Base-by-base conservation (phyloP, 64 coral and sea anemone genomes). In the Montipora capricornis region DNA sequence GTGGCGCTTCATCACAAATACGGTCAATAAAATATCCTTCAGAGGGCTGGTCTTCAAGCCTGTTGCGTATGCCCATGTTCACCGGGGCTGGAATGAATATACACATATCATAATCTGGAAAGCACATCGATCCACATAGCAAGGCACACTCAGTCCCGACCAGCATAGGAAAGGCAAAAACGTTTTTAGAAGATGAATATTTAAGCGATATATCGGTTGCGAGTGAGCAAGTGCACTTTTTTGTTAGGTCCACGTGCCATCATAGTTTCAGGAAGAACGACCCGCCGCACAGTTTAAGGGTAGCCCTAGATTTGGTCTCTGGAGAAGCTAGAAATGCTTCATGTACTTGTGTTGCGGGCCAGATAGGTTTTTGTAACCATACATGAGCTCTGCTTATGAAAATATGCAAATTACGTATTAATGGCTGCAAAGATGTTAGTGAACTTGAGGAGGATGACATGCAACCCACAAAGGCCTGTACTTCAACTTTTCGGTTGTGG, bases 221-320 rank as follows among this genome's bases (percentile, higher is more conserved):
- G 76, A 92, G 73, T 49, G 49, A 92, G 77, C 14, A 85, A 7
- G 3, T 75, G 15, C 29, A 78, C 61, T 75, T 84, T 29, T 92
- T 78, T 76, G 7, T 92, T 3, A 92, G 86, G 57, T 85, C 17
- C 45, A 20, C 45, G 47, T 92, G 80, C 55, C 73, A 86, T 37
- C 90, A 92, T 47, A 92, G 90, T 66, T 92, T 74, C 73, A 85
- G 49, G 16, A 85, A 92, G 64, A 92, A 86, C 45, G 80, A 92
- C 2, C 90, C 90, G 1, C 90, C 90, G 10, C 90, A 92, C 48
- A 92, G 86, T 58, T 77, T 86, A 17, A 85, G 77, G 47, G 4
- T 86, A 61, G 80, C 68, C 6, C 49, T 92, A 47, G 26, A 74
- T 92, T 53, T 92, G 13, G 44, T 92, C 17, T 52, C 78, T 47